Percentiles rank a stretch among this genome's conserved stretches.
Evolutionary conservation across 2,113 vertebrate genomes (phyloP).

Genomic region (Pedetes capensis): DNA sequence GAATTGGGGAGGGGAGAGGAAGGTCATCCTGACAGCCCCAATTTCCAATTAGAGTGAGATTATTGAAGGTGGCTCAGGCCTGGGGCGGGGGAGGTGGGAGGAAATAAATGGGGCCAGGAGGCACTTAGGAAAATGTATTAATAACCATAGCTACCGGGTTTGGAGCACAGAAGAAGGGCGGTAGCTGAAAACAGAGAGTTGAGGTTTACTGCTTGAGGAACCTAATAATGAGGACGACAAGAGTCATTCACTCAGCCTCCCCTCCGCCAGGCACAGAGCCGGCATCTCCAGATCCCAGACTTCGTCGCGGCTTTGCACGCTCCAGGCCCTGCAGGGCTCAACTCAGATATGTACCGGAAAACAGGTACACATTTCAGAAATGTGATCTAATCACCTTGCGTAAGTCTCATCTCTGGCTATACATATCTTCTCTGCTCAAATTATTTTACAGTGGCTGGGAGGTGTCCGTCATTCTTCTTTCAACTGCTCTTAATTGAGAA

Average conservation of each 20-base stretch:
- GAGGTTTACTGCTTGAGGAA: constrained; percentile 43
- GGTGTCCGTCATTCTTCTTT: not conserved
- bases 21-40: constrained; percentile 51
- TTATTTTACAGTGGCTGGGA: not conserved
- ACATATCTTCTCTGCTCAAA: not conserved
- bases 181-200: constrained; percentile 44
- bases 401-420: not conserved
- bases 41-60: constrained; percentile 71
- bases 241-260: not conserved
- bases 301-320: not conserved
- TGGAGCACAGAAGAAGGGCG: not conserved
- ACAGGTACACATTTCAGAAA: constrained; percentile 48
- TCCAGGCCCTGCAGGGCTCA: not conserved
- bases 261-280: not conserved
- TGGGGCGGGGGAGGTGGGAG: not conserved
- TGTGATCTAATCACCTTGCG: not conserved
- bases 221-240: not conserved
- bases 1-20: constrained; percentile 12
- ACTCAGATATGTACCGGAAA: not conserved
- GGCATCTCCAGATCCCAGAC: not conserved
- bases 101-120: constrained; percentile 4
- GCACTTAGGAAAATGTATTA: constrained; percentile 37
- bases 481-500: not conserved
- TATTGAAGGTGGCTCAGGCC: constrained; percentile 53
- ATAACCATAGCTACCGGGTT: not conserved